Conservation (phyloP, 64 coral and sea anemone species). For the Cladopsammia gracilis region DNA sequence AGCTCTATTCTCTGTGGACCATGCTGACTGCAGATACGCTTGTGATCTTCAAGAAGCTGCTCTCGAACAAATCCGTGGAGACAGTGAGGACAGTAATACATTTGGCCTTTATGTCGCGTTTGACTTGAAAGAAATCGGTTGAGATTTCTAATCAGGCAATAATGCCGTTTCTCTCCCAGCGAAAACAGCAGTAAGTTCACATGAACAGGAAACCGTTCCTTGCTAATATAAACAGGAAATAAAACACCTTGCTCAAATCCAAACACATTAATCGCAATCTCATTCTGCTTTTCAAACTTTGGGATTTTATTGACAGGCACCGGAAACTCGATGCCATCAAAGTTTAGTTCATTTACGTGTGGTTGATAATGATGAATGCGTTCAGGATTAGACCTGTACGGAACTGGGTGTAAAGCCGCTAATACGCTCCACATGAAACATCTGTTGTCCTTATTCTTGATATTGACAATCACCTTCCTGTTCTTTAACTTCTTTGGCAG, state of each 20-base stretch:
- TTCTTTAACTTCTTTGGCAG: constrained; percentile 32
- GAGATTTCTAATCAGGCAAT: constrained; percentile 52
- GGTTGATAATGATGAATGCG: constrained; percentile 33
- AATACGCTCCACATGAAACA: constrained; percentile 69
- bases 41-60: constrained; percentile 43
- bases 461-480: constrained; percentile 57
- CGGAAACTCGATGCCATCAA: constrained; percentile 46
- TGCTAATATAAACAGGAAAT: constrained; percentile 59
- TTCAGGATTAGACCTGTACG: not conserved
- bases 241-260: not conserved
- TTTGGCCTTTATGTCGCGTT: constrained; percentile 23
- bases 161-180: not conserved
- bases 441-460: constrained; percentile 62
- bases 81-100: constrained; percentile 73
- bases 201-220: constrained; percentile 21
- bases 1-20: constrained; percentile 53
- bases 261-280: constrained; percentile 52
- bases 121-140: constrained; percentile 43
- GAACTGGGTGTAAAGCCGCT: constrained; percentile 33
- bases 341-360: constrained; percentile 49
- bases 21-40: constrained; percentile 28
- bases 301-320: constrained; percentile 35
- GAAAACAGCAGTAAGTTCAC: constrained; percentile 60
- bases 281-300: constrained; percentile 76
- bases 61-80: constrained; percentile 66